Conservation (phyloP, 2,888 invertebrate species). For the Drosophila neonasuta region DNA sequence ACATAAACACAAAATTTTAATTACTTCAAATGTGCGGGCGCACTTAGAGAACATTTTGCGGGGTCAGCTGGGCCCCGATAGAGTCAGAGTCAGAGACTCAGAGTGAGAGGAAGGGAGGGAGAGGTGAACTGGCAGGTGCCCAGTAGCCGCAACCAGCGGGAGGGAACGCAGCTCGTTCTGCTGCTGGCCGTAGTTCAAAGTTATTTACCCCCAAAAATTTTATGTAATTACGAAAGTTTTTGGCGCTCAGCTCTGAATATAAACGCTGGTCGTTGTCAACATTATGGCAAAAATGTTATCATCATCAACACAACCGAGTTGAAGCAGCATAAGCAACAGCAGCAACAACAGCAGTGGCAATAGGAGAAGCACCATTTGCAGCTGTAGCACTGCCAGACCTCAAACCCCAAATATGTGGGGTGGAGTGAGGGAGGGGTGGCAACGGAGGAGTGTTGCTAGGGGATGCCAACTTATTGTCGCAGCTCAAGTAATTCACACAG, state of each 20-base stretch:
- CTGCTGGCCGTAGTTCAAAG: constrained; percentile 64
- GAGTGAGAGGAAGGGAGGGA: not conserved
- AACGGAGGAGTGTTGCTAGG: constrained; percentile 13
- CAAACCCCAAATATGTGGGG: constrained; percentile 47
- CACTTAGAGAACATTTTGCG: constrained; percentile 71
- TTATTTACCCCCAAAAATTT: constrained; percentile 75
- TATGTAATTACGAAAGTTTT: constrained; percentile 79
- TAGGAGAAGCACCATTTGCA: constrained; percentile 5
- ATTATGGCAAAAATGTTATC: constrained; percentile 75
- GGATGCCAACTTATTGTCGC: constrained; percentile 73
- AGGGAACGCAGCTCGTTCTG: constrained; percentile 12
- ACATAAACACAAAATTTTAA: constrained; percentile 76
- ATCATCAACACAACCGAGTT: constrained; percentile 65
- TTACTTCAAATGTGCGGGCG: constrained; percentile 74
- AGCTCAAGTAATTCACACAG: constrained; percentile 74
- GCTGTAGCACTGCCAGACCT: constrained; percentile 48
- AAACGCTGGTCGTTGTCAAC: constrained; percentile 74
- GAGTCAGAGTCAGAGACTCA: constrained; percentile 6
- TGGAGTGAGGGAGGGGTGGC: constrained; percentile 2
- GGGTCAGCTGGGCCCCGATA: constrained; percentile 56
- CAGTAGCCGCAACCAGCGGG: constrained; percentile 39
- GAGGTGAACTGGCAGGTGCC: constrained; percentile 54
- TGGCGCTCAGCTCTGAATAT: constrained; percentile 65
- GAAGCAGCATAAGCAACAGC: constrained; percentile 7
- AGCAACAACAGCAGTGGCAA: constrained; percentile 12